Evolutionary conservation across 2,113 vertebrate genomes (phyloP), one percentile per base, ranked within the genome.

Genomic region (Forbesichthys papilliferus): DNA sequence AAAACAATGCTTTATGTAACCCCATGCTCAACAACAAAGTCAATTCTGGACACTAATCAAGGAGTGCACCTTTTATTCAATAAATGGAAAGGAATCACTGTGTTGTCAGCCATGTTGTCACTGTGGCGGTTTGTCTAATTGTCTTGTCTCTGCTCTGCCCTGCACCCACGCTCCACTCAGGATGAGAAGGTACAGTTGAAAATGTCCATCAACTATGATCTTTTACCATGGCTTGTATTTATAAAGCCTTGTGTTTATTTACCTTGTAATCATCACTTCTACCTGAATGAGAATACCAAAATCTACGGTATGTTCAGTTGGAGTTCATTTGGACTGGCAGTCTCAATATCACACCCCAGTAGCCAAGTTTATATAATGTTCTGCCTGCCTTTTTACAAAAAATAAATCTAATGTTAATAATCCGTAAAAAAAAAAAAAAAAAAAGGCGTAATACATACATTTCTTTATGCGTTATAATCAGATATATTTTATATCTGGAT

Each of bases 171-270:
- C 92, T 73, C 85, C 81, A 84, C 69, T 91, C 90, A 99, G 97
- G 96, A 99, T 93, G 95, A 98, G 88, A 98, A 99, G 96, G 97
- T 98, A 98, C 91, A 73, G 81, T 89, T 90, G 66, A 74, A 61
- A 52, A 61, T 59, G 49, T 49, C 56, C 64, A 11, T 70, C 79
- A 36, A 66, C 64, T 67, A 81, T 66, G 46, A 14, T 11, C 33
- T 52, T 27, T 59, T 11, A 34, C 8, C 4, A 52, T 33, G 1
- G 9, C 75, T 70, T 11, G 9, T 63, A 47, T 71, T 13, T 69
- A 52, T 67, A 47, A 79, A 69, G 16, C 54, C n/a, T 11, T 1
- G 1, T 1, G 11, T 14, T 27, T 58, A 68, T 52, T 67, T 58
- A 61, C 12, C 42, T 51, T 18, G 69, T 59, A 51, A 51, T 51